Evolutionary conservation across 2,797 vertebrate genomes (phyloP), one percentile per base, ranked within the genome.

Genomic region (Anas acuta): DNA sequence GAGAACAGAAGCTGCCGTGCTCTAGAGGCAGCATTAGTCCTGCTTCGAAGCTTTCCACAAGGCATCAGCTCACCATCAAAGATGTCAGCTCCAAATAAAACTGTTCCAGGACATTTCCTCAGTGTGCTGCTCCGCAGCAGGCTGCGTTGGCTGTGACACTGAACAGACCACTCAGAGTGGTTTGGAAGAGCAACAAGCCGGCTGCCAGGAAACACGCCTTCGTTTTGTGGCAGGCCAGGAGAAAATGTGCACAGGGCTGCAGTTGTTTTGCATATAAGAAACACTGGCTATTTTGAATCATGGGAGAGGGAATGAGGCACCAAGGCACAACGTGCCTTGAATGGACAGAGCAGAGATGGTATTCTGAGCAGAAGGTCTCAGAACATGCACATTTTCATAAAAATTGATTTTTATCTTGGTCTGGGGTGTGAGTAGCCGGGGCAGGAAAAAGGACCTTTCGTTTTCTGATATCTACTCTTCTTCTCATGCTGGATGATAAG

Each of bases 171-270:
- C 53, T 84, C 6, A 1, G 41, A 14, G 60, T 1, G 26, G 47
- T 91, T 94, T 89, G 71, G 78, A 89, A 92, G n/a, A 92, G 67
- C 64, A 76, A 19, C 80, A 69, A 69, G 35, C 51, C 51, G 25
- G 56, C 65, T 87, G 84, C 72, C 72, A 79, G 84, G 72, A 84
- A 89, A 74, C 41, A 75, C 2, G 20, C 72, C 72, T 96, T 79
- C 35, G 8, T 89, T 89, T 66, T 64, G 81, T 74, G 75, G 67
- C 43, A 58, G 71, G 30, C 43, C n/a, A 76, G 51, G 84, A 2
- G 5, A 94, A 85, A 91, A 74, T 19, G 43, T 37, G 17, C 56
- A 3, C 25, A 13, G 62, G 17, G 70, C 60, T 90, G 54, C 49
- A 30, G 49, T 49, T 87, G 37, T 64, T 93, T 71, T 89, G 39